phyloP scores from a whole-genome alignment of 1,140 invertebrate genomes.

The Centruroides vittatus region DNA sequence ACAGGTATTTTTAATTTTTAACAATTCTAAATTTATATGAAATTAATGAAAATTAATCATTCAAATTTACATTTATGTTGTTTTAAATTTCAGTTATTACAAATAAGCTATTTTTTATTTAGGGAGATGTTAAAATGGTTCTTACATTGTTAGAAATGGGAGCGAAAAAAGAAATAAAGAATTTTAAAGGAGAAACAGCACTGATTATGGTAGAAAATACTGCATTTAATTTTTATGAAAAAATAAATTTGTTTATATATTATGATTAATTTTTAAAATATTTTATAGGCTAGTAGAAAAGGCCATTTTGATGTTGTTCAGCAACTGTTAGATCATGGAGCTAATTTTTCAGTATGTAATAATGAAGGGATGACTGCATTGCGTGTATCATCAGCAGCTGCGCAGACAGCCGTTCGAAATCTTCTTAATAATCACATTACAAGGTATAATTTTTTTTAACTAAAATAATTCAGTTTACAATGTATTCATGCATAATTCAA shows the following conservation, averaged over 20 bases:
- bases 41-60: background rate
- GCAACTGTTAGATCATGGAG: slow-evolving; percentile 24
- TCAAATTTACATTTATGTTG: background rate
- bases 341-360: slow-evolving; percentile 23
- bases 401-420: slow-evolving; percentile 19
- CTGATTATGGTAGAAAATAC: slow-evolving; percentile 24
- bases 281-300: slow-evolving; percentile 22
- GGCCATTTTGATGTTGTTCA: slow-evolving; percentile 24
- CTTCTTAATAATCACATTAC: slow-evolving; percentile 23
- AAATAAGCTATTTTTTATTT: background rate
- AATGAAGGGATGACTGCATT: slow-evolving; percentile 21
- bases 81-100: background rate
- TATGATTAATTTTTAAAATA: background rate
- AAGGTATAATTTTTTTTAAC: slow-evolving; percentile 17
- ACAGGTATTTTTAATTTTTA: slow-evolving; percentile 18
- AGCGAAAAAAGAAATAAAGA: slow-evolving; percentile 22
- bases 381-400: slow-evolving; percentile 21
- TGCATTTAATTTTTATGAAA: background rate
- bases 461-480: background rate
- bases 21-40: background rate
- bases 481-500: no score
- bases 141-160: slow-evolving; percentile 22
- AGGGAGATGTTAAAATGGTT: slow-evolving; percentile 22
- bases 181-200: slow-evolving; percentile 22
- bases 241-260: background rate